Evolutionary conservation across 2,888 invertebrate genomes (phyloP).

Genomic region (Linyphia triangularis): DNA sequence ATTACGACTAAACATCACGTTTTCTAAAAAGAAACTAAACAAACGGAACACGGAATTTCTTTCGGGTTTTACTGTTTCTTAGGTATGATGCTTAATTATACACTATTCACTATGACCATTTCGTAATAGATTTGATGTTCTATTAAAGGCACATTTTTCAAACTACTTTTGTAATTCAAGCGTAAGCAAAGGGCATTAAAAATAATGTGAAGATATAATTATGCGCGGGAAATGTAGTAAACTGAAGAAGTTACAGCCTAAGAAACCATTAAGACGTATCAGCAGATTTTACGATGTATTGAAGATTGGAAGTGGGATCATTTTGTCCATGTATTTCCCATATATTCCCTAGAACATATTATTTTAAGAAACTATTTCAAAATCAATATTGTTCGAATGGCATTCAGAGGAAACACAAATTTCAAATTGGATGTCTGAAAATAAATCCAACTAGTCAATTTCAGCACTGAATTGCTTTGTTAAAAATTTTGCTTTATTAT

Average conservation of each 20-base stretch:
- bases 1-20: neutral
- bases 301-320: neutral
- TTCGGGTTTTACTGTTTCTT: neutral
- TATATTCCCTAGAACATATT: neutral
- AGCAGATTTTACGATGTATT: conserved; percentile 25
- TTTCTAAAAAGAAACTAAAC: neutral
- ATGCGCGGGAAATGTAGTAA: neutral
- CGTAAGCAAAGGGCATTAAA: neutral
- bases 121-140: neutral
- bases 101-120: neutral
- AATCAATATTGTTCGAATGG: neutral
- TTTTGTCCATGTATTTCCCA: neutral
- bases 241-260: conserved; percentile 11
- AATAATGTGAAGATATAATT: conserved; percentile 8
- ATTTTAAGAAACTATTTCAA: conserved; percentile 9
- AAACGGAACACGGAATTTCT: neutral
- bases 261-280: conserved; percentile 34
- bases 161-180: neutral
- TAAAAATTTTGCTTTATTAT: too few relatives aligned
- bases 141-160: neutral
- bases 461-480: too few relatives aligned
- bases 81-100: neutral
- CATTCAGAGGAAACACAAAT: neutral
- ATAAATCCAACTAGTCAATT: too few relatives aligned
- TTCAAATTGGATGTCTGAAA: too few relatives aligned